Percentiles rank a stretch among this genome's conserved stretches.
Conservation (phyloP, 2,113 vertebrate species). For the Hyperopisus bebe region DNA sequence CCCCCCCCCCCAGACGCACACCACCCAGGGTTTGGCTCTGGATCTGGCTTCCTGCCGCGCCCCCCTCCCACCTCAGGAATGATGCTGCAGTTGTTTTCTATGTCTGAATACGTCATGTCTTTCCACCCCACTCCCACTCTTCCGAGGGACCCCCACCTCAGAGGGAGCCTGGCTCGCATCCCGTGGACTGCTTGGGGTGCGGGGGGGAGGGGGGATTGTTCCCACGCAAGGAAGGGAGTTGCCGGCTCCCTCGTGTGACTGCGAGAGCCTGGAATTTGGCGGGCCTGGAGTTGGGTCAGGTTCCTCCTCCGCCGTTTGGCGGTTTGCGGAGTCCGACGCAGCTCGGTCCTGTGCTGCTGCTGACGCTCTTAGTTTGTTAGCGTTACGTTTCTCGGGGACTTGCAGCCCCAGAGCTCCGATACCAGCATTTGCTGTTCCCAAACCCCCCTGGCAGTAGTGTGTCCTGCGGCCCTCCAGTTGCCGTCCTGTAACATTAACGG, state of each 20-base stretch:
- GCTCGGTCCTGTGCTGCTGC: not conserved
- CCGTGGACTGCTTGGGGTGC: not conserved
- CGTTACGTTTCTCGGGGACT: not conserved
- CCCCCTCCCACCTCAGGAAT: not conserved
- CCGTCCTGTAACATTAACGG: not conserved
- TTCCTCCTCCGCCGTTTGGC: not conserved
- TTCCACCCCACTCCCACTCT: not conserved
- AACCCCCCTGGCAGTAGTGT: not conserved
- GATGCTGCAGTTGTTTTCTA: not conserved
- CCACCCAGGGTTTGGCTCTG: not conserved
- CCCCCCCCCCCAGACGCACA: not conserved
- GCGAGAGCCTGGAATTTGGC: not conserved
- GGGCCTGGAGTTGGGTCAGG: not conserved
- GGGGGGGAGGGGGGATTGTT: not conserved
- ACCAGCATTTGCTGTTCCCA: not conserved
- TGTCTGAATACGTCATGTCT: not conserved
- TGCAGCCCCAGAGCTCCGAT: not conserved
- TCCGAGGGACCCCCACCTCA: not conserved
- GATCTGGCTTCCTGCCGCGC: not conserved
- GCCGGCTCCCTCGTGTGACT: not conserved
- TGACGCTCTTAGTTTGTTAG: not conserved
- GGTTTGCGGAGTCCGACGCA: not conserved
- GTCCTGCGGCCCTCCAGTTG: not conserved
- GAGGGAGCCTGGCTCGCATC: not conserved
- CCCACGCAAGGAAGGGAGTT: not conserved